These are phyloP conservation scores for Balearica regulorum DNA, from an alignment of 2,797 vertebrate genomes.

Conservation along the genomic window DNA sequence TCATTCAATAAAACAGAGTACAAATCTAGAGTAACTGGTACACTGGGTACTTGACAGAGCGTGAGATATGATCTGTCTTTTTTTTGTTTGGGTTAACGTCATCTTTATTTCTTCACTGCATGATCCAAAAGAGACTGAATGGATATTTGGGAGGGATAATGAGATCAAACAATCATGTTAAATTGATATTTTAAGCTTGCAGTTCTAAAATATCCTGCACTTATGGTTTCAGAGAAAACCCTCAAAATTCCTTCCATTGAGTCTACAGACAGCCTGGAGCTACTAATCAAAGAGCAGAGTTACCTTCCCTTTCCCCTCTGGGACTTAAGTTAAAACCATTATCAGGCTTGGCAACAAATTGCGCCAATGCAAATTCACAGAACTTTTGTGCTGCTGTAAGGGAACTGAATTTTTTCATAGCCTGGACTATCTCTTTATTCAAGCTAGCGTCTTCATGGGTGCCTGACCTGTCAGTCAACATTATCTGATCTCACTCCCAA, in stretches of 20 bases:
- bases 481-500: neutral
- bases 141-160: neutral
- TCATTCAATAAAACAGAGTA: neutral
- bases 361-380: neutral
- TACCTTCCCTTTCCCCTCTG: neutral
- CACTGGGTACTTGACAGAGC: neutral
- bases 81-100: neutral
- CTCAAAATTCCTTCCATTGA: neutral
- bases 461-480: neutral
- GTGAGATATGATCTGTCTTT: accelerated
- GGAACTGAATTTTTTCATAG: neutral
- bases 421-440: neutral
- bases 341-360: neutral
- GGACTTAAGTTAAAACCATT: neutral
- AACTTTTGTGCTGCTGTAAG: neutral
- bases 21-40: neutral
- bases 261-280: neutral
- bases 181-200: neutral
- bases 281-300: neutral
- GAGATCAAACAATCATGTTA: neutral
- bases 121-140: neutral
- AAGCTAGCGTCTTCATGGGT: neutral
- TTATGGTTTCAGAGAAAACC: neutral
- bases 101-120: neutral
- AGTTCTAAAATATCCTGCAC: neutral